phyloP scores from a whole-genome alignment of 2,113 vertebrate genomes.

The Morone saxatilis region DNA sequence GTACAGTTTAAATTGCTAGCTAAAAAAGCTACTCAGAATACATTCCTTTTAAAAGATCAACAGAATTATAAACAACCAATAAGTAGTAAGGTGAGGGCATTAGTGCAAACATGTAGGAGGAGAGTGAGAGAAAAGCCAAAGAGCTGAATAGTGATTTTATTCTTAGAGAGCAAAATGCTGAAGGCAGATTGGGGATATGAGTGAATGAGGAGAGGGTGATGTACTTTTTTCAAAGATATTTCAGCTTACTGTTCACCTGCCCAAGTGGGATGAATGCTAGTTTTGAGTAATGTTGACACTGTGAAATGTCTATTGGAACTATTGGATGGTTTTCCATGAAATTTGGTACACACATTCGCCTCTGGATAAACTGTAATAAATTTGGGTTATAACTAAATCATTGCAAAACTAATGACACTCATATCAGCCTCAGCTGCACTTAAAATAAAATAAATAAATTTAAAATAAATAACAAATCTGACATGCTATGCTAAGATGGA shows the following conservation, averaged over 20 bases:
- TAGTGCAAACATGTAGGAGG: not conserved
- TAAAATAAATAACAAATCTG: too few species aligned
- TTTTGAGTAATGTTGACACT: not conserved
- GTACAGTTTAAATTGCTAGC: slow-evolving; percentile 2
- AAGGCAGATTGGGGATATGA: not conserved
- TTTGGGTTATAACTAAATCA: too few species aligned
- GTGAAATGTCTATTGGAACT: not conserved
- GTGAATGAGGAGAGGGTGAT: not conserved
- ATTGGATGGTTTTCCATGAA: not conserved
- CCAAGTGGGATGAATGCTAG: not conserved
- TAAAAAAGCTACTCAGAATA: not conserved
- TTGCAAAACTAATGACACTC: too few species aligned
- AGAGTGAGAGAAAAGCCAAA: not conserved
- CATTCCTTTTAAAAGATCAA: not conserved
- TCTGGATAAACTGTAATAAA: too few species aligned
- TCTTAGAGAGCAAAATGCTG: slow-evolving; percentile 14
- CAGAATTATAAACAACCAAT: not conserved
- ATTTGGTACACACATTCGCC: not conserved
- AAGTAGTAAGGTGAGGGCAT: not conserved
- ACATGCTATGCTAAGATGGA: too few species aligned
- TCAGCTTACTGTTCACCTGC: not conserved
- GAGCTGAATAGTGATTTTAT: not conserved
- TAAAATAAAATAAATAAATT: too few species aligned
- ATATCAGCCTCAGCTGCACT: too few species aligned
- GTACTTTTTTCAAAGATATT: not conserved